Percentiles rank a stretch among this genome's conserved stretches.
These are phyloP conservation scores for Acleris literana DNA, from an alignment of 2,888 invertebrate genomes.

Conservation along the genomic window DNA sequence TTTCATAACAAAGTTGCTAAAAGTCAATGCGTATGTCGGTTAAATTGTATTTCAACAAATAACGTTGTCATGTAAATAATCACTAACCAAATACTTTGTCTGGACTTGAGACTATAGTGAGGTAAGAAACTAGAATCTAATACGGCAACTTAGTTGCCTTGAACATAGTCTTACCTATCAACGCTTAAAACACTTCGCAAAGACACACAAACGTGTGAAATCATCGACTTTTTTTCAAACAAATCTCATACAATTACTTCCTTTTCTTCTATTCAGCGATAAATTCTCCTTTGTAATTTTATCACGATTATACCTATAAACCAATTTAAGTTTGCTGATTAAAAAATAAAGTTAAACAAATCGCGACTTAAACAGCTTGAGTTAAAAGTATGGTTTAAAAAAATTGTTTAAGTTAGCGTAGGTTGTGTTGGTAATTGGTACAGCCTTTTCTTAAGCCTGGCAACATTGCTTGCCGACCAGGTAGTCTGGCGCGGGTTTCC, in stretches of 20 bases:
- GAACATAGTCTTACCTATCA: slow-evolving; percentile 43
- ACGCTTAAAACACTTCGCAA: slow-evolving; percentile 31
- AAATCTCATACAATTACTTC: slow-evolving; percentile 57
- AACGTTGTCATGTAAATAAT: too few relatives aligned
- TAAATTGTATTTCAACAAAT: too few relatives aligned
- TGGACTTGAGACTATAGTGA: too few relatives aligned
- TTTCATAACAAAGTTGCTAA: too few relatives aligned
- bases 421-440: slow-evolving; percentile 40
- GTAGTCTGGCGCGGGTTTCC: slow-evolving; percentile 53
- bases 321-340: slow-evolving; percentile 38
- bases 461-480: slow-evolving; percentile 49
- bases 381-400: background rate
- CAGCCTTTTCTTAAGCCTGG: slow-evolving; percentile 58
- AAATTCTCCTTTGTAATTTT: slow-evolving; percentile 61
- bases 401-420: background rate
- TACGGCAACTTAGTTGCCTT: background rate
- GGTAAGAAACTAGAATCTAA: background rate
- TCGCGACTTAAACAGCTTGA: slow-evolving; percentile 17
- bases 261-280: slow-evolving; percentile 57
- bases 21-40: too few relatives aligned
- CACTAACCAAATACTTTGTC: too few relatives aligned
- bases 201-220: slow-evolving; percentile 54
- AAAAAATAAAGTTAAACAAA: background rate
- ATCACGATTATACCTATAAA: slow-evolving; percentile 54
- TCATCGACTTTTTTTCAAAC: slow-evolving; percentile 48